A percentile compares a stretch with the other conserved stretches of the same genome.
Conservation (phyloP, 2,113 vertebrate genomes). For the Pseudorectes ferrugineus region DNA sequence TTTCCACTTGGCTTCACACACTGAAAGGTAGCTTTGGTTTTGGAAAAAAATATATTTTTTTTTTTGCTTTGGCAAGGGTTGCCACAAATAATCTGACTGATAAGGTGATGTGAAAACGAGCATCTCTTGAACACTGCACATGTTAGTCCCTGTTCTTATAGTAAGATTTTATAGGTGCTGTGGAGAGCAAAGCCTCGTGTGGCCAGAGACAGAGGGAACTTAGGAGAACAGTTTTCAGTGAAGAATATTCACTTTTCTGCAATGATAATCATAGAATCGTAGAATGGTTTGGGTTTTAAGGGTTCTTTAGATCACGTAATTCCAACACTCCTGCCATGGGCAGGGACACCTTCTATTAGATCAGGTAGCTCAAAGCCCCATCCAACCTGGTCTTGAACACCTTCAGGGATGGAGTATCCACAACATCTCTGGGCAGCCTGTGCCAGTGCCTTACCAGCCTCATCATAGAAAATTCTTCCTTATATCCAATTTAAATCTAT, state of each 20-base stretch:
- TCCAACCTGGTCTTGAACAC: fast-evolving
- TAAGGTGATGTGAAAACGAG: slow-evolving; percentile 19
- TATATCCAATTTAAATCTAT: neutral
- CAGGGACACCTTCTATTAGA: neutral
- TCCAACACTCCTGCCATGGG: neutral
- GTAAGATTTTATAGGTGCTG: neutral
- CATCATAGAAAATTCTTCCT: neutral
- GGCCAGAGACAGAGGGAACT: neutral
- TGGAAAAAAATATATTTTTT: neutral
- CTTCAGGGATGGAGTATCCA: neutral
- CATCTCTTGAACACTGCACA: neutral
- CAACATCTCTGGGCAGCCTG: neutral
- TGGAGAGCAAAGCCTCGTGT: neutral
- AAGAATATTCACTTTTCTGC: neutral
- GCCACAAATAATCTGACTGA: neutral
- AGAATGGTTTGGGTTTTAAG: neutral
- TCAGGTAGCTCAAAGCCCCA: neutral
- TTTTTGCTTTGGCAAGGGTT: neutral
- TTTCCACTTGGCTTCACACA: neutral
- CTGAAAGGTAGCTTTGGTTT: neutral
- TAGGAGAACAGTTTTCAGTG: neutral
- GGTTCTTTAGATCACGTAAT: neutral
- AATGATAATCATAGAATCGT: neutral
- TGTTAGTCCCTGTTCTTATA: neutral
- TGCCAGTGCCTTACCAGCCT: neutral